A percentile compares a stretch with the other conserved stretches of the same genome.
These are phyloP conservation scores for Lucilia sericata DNA, from an alignment of 1,140 invertebrate species.

Conservation along the genomic window DNA sequence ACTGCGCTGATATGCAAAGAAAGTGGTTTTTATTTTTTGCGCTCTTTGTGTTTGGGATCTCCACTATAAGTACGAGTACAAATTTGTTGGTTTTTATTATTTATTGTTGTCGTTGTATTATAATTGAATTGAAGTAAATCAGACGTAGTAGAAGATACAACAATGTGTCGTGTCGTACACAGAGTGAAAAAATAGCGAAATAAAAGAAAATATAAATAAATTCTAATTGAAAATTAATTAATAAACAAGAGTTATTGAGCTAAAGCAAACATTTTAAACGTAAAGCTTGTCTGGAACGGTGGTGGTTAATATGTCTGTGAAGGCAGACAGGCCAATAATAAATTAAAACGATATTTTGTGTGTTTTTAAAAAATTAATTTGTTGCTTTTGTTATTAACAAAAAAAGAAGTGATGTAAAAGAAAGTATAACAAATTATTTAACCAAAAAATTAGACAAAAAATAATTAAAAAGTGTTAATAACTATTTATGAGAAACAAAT, in stretches of 20 bases:
- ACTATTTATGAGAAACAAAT: not conserved
- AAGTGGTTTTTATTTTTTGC: not conserved
- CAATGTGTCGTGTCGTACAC: not conserved
- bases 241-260: conserved; percentile 30
- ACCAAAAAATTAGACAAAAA: not conserved
- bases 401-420: conserved; percentile 7
- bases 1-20: not conserved
- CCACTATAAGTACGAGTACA: not conserved
- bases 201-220: conserved; percentile 11
- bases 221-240: conserved; percentile 44
- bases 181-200: not conserved
- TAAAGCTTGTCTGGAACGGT: conserved; percentile 48
- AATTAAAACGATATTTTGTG: not conserved
- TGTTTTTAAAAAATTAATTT: not conserved
- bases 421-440: not conserved
- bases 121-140: conserved; percentile 27
- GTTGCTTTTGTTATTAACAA: not conserved
- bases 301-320: not conserved
- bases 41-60: conserved; percentile 14
- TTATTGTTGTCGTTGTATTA: not conserved
- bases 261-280: conserved; percentile 45
- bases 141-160: conserved; percentile 12
- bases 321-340: not conserved
- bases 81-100: not conserved
- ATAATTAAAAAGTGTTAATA: not conserved